Percentiles rank a stretch among this genome's conserved stretches.
Evolutionary conservation across 2,888 invertebrate genomes (phyloP).

Genomic region (Choreutis nemorana): DNA sequence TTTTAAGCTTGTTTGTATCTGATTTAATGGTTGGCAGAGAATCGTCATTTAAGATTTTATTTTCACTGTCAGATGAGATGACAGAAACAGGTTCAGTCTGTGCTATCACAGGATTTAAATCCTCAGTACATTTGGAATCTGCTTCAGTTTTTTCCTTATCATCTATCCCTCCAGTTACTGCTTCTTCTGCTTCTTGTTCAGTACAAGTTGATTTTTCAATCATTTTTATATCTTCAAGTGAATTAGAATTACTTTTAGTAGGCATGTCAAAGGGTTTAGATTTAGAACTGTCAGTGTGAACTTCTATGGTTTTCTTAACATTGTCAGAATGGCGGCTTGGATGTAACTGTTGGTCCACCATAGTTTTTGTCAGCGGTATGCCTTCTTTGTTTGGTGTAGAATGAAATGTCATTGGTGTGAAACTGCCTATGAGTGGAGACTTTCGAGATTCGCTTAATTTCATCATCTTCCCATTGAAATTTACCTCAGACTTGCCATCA

Average conservation of each 20-base stretch:
- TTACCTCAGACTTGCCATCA: constrained; percentile 35
- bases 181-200: constrained; percentile 4
- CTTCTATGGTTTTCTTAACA: constrained; percentile 54
- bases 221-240: too few relatives aligned
- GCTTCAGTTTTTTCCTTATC: constrained; percentile 5
- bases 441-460: constrained; percentile 49
- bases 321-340: constrained; percentile 52
- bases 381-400: constrained; percentile 58
- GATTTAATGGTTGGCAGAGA: too few relatives aligned
- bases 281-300: constrained; percentile 43
- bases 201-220: too few relatives aligned
- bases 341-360: constrained; percentile 52
- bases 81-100: too few relatives aligned
- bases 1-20: too few relatives aligned
- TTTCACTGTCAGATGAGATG: too few relatives aligned
- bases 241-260: constrained; percentile 14
- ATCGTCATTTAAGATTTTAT: too few relatives aligned
- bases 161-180: background rate
- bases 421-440: constrained; percentile 47
- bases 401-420: constrained; percentile 50
- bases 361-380: constrained; percentile 51
- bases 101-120: constrained; percentile 3
- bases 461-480: constrained; percentile 42
- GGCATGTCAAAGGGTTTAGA: constrained; percentile 24
- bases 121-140: constrained; percentile 7